Evolutionary conservation across 2,888 invertebrate genomes (phyloP), one percentile per base, ranked within the genome.

Genomic region (Watsonalla cultraria): DNA sequence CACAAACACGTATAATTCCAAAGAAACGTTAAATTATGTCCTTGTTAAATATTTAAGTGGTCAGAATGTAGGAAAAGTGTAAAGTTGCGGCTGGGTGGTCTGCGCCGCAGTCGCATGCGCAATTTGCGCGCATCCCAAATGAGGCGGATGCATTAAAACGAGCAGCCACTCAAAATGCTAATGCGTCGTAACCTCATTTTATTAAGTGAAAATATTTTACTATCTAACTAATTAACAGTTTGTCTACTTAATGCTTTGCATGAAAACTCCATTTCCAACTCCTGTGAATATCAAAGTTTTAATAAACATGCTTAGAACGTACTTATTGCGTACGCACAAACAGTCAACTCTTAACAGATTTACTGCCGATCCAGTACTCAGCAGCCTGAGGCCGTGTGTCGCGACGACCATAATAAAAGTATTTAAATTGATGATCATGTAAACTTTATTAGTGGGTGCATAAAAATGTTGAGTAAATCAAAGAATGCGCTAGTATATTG

Each of bases 361-460:
- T 86, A 89, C 82, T 69, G 74, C 57, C 62, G 51, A 61, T 66
- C 55, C 68, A 57, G 59, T 60, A 64, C 63, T 68, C 78, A 57
- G 80, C 77, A 80, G 86, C 84, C 77, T 61, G 65, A 57, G 78
- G 77, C 72, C 63, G 66, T 58, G 62, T 65, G 62, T 64, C 68
- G 65, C 62, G 66, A 73, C 78, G 65, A 61, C 65, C 73, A 79
- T 76, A 82, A 74, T 88, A 82, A 88, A 89, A 85, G 49, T 49
- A 37, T 82, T 82, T 78, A 84, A 87, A 89, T 87, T 88, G 82
- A 88, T 84, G 85, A 80, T 82, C 82, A 78, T 82, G 85, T 86
- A 83, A 83, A 85, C 75, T 84, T 90, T 88, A 87, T 85, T 84
- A 84, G 82, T 70, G 58, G 77, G 70, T 66, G 70, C 78, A 82